Conservation (phyloP, 2,113 vertebrate species). For the Callorhinus ursinus region DNA sequence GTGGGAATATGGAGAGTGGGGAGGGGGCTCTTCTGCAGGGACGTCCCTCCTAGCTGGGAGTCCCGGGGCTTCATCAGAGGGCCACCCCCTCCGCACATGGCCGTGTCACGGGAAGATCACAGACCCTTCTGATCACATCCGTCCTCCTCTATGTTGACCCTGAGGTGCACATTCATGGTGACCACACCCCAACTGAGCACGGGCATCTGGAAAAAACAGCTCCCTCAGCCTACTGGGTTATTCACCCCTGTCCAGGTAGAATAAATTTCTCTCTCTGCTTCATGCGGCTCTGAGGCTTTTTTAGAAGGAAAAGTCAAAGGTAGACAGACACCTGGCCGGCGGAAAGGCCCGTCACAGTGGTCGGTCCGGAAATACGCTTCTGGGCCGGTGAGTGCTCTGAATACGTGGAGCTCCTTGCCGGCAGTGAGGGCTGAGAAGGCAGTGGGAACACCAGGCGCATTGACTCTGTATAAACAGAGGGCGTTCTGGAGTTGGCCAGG, state of each 20-base stretch:
- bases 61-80: background rate
- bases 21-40: no score
- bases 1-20: background rate
- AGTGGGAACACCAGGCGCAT: accelerated
- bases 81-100: no score
- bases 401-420: background rate
- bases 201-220: background rate
- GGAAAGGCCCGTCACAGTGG: background rate
- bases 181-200: background rate
- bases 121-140: no score
- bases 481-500: accelerated
- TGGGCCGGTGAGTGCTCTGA: background rate
- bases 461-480: background rate
- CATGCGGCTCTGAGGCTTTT: background rate
- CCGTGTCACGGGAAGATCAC: background rate
- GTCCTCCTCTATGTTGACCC: background rate
- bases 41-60: accelerated
- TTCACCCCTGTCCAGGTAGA: background rate
- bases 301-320: background rate
- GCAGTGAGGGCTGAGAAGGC: accelerated
- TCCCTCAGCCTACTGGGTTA: background rate
- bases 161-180: no score
- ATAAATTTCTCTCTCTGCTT: background rate
- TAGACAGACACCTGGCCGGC: background rate
- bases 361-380: background rate